A percentile compares a stretch with the other conserved stretches of the same genome.
phyloP scores from a whole-genome alignment of 1,140 invertebrate genomes.

The Drosophila ananassae region DNA sequence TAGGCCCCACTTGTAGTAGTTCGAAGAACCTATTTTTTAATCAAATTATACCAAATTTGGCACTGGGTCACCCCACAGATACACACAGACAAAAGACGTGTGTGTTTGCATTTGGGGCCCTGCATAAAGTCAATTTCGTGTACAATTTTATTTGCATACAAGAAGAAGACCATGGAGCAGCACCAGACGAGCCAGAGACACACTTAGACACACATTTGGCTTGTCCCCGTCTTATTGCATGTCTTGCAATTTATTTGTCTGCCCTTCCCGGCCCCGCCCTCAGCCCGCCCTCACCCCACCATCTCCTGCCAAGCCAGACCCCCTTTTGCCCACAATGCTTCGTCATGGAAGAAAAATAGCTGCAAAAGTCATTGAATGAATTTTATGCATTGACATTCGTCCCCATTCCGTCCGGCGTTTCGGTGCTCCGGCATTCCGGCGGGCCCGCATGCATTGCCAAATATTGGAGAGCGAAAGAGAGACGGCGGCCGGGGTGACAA shows the following conservation, averaged over 20 bases:
- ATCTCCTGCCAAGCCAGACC: neutral
- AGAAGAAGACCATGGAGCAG: slow-evolving; percentile 35
- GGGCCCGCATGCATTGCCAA: slow-evolving; percentile 45
- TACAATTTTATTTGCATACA: slow-evolving; percentile 80
- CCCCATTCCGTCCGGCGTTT: slow-evolving; percentile 24
- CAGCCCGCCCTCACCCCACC: neutral
- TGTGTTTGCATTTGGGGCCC: slow-evolving; percentile 7
- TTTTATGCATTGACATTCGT: slow-evolving; percentile 77
- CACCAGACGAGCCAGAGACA: slow-evolving; percentile 57
- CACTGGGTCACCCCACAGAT: slow-evolving; percentile 1
- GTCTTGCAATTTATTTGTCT: slow-evolving; percentile 81
- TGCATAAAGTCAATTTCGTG: slow-evolving; percentile 76
- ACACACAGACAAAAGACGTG: slow-evolving; percentile 1
- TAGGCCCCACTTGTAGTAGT: too few relatives aligned
- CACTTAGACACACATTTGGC: slow-evolving; percentile 72
- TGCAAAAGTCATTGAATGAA: slow-evolving; percentile 75
- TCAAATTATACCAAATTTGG: neutral
- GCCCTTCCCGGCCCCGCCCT: slow-evolving; percentile 17
- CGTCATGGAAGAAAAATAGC: slow-evolving; percentile 67
- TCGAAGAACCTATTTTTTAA: neutral
- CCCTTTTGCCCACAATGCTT: neutral
- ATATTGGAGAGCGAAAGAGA: slow-evolving; percentile 35
- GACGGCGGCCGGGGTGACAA: neutral
- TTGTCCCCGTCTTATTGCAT: slow-evolving; percentile 75
- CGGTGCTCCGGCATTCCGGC: neutral